phyloP scores from a whole-genome alignment of 2,888 invertebrate species.

The Spodoptera exigua region DNA sequence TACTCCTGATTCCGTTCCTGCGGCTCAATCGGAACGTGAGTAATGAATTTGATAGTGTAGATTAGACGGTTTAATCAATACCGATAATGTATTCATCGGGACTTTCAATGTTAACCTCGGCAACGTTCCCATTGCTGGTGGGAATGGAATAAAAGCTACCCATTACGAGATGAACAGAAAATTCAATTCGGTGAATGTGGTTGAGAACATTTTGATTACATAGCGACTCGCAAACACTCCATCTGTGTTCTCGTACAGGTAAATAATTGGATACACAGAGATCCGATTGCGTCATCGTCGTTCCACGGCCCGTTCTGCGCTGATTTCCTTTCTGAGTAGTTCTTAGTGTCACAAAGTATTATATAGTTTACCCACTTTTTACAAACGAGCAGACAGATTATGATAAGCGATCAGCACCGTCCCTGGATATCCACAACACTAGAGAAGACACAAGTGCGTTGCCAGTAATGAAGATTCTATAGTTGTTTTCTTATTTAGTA shows the following conservation, averaged over 20 bases:
- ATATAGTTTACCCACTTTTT: constrained; percentile 24
- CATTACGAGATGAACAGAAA: constrained; percentile 73
- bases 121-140: constrained; percentile 50
- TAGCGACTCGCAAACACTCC: constrained; percentile 63
- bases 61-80: constrained; percentile 65
- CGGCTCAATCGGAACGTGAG: constrained; percentile 57
- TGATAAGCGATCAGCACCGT: no score
- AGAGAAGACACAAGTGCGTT: no score
- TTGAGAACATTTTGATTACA: constrained; percentile 72
- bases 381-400: no score
- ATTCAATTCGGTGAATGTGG: constrained; percentile 71
- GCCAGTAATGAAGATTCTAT: no score
- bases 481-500: no score
- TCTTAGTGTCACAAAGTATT: constrained; percentile 36
- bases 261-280: constrained; percentile 70
- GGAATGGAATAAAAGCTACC: constrained; percentile 65
- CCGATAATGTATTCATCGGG: constrained; percentile 64
- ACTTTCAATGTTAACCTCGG: constrained; percentile 59
- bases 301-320: constrained; percentile 45
- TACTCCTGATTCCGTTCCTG: constrained; percentile 53
- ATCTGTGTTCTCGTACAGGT: constrained; percentile 64
- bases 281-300: constrained; percentile 57
- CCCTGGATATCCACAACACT: no score
- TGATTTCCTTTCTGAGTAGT: constrained; percentile 44
- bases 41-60: constrained; percentile 63